phyloP scores from a whole-genome alignment of 2,797 vertebrate species.

The Scyliorhinus canicula region DNA sequence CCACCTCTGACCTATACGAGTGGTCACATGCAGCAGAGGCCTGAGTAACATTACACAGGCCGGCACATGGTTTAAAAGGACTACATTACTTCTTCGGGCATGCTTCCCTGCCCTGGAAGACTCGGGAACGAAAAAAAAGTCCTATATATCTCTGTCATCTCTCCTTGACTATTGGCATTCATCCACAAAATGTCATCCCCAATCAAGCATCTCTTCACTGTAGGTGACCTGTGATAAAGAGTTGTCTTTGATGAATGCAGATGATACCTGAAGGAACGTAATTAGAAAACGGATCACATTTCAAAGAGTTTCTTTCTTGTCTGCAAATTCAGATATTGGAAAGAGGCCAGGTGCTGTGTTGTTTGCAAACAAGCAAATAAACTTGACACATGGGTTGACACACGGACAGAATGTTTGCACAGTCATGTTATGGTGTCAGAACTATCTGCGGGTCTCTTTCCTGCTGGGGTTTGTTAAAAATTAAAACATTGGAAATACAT shows the following conservation, averaged over 20 bases:
- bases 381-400: background rate
- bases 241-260: background rate
- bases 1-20: background rate
- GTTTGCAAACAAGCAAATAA: conserved; percentile 9
- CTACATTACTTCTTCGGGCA: background rate
- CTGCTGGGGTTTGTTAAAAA: background rate
- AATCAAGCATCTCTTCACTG: background rate
- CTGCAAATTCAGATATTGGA: background rate
- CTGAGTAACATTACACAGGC: background rate
- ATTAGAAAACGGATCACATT: background rate
- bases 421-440: background rate
- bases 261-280: background rate
- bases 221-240: background rate
- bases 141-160: background rate
- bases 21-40: background rate
- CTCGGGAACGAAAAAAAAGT: background rate
- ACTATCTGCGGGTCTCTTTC: background rate
- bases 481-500: background rate
- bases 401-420: background rate
- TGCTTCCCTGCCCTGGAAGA: background rate
- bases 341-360: background rate
- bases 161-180: background rate
- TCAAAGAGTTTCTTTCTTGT: background rate
- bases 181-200: background rate
- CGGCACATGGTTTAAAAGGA: background rate